A percentile compares a stretch with the other conserved stretches of the same genome.
phyloP scores from a whole-genome alignment of 30 jellyfish, hydroid and myxozoan genomes.

The Cassiopea andromeda region DNA sequence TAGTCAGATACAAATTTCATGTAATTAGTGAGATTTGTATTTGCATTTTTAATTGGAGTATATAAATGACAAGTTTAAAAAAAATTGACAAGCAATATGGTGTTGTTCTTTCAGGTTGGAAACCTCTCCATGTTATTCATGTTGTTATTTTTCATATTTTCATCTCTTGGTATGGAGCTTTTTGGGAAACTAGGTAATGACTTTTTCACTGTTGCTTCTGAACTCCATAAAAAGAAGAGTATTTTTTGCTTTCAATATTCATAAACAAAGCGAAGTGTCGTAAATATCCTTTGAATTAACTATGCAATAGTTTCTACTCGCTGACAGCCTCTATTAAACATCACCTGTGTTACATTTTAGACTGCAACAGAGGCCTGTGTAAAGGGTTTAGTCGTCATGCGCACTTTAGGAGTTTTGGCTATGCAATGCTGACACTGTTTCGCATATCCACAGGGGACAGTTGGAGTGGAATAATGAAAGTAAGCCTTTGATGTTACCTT shows the following conservation, averaged over 20 bases:
- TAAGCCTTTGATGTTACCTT: not conserved
- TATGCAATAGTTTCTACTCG: not conserved
- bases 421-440: constrained; percentile 90
- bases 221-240: not conserved
- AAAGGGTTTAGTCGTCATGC: constrained; percentile 93
- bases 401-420: constrained; percentile 84
- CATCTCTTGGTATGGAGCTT: constrained; percentile 96
- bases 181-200: constrained; percentile 88
- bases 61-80: not conserved
- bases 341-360: not conserved
- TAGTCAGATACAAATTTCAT: too few species aligned
- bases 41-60: not conserved
- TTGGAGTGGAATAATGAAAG: constrained; percentile 98
- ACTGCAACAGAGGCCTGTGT: constrained; percentile 80
- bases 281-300: too few species aligned
- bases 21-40: too few species aligned
- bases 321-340: not conserved
- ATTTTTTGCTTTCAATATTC: too few species aligned
- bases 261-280: not conserved
- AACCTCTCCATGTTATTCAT: constrained; percentile 90
- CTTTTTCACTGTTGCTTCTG: not conserved
- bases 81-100: not conserved
- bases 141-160: constrained; percentile 86
- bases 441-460: constrained; percentile 97
- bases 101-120: constrained; percentile 78